Base-by-base conservation (phyloP, 2,888 invertebrate genomes). In the Hemaris fuciformis region DNA sequence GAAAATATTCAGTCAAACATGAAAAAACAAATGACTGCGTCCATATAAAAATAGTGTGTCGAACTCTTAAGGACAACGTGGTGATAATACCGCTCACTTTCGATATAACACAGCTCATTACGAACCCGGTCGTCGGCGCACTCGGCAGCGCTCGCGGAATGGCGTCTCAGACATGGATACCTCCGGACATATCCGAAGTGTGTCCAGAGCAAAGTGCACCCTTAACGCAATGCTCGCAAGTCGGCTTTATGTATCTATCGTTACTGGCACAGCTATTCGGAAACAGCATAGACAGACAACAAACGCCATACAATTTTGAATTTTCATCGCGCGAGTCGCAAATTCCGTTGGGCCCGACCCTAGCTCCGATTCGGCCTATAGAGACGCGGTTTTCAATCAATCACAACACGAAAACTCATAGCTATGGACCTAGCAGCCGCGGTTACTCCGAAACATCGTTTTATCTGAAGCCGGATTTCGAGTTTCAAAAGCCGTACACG, bases 211-310 rank as follows among this genome's bases (percentile, higher is more conserved):
- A 93, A 62, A 86, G 89, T 1, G 93, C 91, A 1, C 87, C 94
- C 0, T 64, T 90, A 7, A 94, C 95, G 0, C 94, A 93, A 64
- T 95, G 95, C 70, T 92, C 94, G 2, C 89, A 93, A 18, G 87
- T 93, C 0, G 93, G 94, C 0, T 92, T 93, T 46, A 80, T 95
- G 81, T 95, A 94, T 72, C 77, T 95, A 41, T 87, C 94, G 0
- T 78, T 95, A 31, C 72, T 95, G 0, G 80, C 94, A 0, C 92
- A 89, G 62, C 76, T 95, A 1, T 94, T 94, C 69, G 94, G 95
- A 0, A 80, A 86, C 23, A 93, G 94, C 0, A 77, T 81, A 3
- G 93, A 94, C 59, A 76, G 66, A 7, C 42, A 69, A 64, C 31
- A 27, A 15, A 53, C 10, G 10, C 45, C 45, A 22, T 45, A 22